These are phyloP conservation scores for Mohoua ochrocephala DNA, from an alignment of 2,113 vertebrate genomes.

Conservation along the genomic window DNA sequence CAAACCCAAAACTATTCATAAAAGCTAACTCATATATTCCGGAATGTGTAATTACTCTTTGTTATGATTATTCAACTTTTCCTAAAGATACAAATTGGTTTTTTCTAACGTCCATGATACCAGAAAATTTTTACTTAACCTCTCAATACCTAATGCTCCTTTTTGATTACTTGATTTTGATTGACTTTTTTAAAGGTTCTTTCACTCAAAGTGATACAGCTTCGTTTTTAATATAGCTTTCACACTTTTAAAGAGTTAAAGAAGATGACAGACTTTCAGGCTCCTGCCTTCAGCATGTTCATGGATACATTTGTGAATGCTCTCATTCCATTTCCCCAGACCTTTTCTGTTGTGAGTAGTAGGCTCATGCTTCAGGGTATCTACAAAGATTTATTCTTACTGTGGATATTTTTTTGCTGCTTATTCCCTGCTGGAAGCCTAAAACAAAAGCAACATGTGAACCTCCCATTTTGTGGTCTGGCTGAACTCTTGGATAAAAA, in stretches of 20 bases:
- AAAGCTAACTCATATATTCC: not conserved
- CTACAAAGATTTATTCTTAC: not conserved
- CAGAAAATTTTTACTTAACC: not conserved
- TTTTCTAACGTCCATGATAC: not conserved
- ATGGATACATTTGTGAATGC: not conserved
- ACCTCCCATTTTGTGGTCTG: constrained; percentile 6
- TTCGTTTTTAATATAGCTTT: not conserved
- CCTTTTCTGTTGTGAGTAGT: not conserved
- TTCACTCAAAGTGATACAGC: not conserved
- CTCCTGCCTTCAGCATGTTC: not conserved
- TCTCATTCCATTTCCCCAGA: not conserved
- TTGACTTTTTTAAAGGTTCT: not conserved
- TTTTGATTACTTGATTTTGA: not conserved
- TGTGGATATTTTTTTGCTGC: not conserved
- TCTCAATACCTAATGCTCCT: not conserved
- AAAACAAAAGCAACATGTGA: not conserved
- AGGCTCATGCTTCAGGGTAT: not conserved
- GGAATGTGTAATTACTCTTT: not conserved
- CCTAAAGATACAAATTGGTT: not conserved
- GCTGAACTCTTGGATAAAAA: not conserved
- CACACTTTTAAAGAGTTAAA: not conserved
- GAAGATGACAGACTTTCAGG: not conserved
- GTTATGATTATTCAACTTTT: not conserved
- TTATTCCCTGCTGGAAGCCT: not conserved
- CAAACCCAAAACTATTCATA: not conserved